phyloP scores from a whole-genome alignment of 2,888 invertebrate species.

The Xestoiulus laeticollis region DNA sequence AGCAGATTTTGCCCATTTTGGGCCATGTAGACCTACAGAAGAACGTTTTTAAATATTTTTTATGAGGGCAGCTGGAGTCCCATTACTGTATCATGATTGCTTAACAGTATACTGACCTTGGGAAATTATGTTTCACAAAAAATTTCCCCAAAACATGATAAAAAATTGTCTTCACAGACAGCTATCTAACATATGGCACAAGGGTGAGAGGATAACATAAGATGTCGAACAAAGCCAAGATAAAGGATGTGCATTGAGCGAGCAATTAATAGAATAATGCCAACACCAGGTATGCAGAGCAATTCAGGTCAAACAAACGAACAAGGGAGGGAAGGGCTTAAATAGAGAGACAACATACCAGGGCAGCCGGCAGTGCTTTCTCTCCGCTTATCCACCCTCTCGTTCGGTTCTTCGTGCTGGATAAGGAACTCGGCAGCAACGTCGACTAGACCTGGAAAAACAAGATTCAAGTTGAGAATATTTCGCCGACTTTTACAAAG shows the following conservation, averaged over 20 bases:
- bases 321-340: not conserved
- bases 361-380: conserved; percentile 45
- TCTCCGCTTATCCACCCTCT: not conserved
- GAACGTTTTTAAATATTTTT: too few species aligned
- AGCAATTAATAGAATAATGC: not conserved
- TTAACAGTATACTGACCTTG: not conserved
- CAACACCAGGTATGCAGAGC: not conserved
- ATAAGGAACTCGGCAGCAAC: conserved; percentile 48
- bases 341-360: not conserved
- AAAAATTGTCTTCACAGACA: not conserved
- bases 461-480: not conserved
- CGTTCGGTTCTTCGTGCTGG: not conserved
- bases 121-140: not conserved
- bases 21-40: too few species aligned
- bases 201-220: not conserved
- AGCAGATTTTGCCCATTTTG: too few species aligned
- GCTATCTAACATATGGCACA: conserved; percentile 20
- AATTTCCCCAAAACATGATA: not conserved
- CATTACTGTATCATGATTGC: not conserved
- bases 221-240: not conserved
- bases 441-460: conserved; percentile 12
- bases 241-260: not conserved
- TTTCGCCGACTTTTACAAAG: not conserved
- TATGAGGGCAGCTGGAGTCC: too few species aligned
- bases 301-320: not conserved